A percentile compares a stretch with the other conserved stretches of the same genome.
These are phyloP conservation scores for Leptocoma aspasia DNA, from an alignment of 2,113 vertebrate species.

Conservation along the genomic window DNA sequence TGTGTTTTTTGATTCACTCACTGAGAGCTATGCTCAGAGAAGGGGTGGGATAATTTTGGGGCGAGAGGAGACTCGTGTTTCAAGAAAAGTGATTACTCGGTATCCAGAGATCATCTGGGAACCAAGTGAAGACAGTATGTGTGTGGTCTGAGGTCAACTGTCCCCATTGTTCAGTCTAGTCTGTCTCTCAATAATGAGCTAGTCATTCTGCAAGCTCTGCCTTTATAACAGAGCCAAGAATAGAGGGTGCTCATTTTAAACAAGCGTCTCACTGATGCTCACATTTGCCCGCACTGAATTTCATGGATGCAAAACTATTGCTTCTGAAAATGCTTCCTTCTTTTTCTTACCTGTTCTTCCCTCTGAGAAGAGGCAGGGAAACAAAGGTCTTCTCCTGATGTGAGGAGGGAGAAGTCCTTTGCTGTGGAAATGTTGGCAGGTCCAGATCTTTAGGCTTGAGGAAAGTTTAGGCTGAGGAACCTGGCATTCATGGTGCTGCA, in stretches of 20 bases:
- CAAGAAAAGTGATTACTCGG: not conserved
- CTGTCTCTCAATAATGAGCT: not conserved
- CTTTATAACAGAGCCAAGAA: not conserved
- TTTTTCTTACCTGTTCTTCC: not conserved
- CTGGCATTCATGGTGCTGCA: not conserved
- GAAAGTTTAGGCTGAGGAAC: not conserved
- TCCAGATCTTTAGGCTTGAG: not conserved
- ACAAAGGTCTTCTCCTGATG: rapidly evolving
- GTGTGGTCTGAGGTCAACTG: conserved; percentile 37
- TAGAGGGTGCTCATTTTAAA: not conserved
- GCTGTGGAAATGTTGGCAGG: not conserved
- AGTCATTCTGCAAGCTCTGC: not conserved
- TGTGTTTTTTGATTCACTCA: not conserved
- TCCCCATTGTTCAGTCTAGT: not conserved
- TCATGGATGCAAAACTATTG: not conserved
- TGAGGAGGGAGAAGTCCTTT: not conserved
- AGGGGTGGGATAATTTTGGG: not conserved
- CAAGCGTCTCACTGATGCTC: not conserved
- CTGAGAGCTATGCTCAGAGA: not conserved
- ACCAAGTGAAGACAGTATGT: not conserved
- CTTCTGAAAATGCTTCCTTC: not conserved
- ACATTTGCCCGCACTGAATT: not conserved
- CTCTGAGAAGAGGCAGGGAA: not conserved
- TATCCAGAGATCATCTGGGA: conserved; percentile 15
- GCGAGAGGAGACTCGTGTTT: not conserved